These are phyloP conservation scores for Liasis olivaceus DNA, from an alignment of 2,797 vertebrate genomes.

Conservation along the genomic window DNA sequence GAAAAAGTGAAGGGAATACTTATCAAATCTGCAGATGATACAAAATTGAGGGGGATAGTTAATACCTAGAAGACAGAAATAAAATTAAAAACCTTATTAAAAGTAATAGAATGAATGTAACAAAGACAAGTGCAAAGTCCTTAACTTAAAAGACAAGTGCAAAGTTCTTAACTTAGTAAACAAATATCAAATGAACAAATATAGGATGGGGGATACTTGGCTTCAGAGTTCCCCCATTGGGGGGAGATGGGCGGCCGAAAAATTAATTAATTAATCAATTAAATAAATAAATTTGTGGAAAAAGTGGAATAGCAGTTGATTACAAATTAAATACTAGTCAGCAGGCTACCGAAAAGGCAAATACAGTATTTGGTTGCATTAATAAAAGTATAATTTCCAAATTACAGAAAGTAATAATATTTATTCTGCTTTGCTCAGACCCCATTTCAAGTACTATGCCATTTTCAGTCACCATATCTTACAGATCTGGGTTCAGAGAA, in stretches of 20 bases:
- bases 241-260: too few species aligned
- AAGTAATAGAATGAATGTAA: too few species aligned
- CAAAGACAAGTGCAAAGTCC: too few species aligned
- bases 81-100: too few species aligned
- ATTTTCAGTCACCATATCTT: neutral
- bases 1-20: neutral
- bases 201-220: neutral
- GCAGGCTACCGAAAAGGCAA: neutral
- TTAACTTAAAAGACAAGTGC: neutral
- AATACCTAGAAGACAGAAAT: too few species aligned
- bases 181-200: neutral
- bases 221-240: neutral
- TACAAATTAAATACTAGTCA: neutral
- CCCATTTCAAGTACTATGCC: neutral
- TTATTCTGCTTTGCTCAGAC: neutral
- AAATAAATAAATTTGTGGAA: neutral
- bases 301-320: neutral
- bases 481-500: neutral
- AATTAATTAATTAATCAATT: too few species aligned
- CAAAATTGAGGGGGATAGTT: neutral
- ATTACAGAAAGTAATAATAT: neutral
- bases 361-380: neutral
- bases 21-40: neutral
- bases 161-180: neutral
- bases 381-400: neutral